A percentile compares a stretch with the other conserved stretches of the same genome.
Evolutionary conservation across 2,797 vertebrate genomes (phyloP).

Genomic region (Eulemur albifrons): DNA sequence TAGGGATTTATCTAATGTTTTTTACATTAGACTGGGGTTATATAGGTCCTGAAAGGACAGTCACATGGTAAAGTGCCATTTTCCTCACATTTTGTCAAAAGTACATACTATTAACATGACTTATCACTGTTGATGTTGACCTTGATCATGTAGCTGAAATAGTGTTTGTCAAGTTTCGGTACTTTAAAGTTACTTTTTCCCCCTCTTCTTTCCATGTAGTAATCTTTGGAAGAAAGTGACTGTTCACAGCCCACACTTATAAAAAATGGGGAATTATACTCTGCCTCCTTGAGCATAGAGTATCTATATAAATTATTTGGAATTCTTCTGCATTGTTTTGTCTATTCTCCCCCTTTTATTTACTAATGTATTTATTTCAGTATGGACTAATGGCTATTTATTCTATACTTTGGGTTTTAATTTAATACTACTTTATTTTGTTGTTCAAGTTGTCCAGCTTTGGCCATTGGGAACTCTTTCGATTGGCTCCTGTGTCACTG

Average conservation of each 20-base stretch:
- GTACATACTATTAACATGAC: not conserved
- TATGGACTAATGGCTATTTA: not conserved
- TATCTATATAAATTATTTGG: not conserved
- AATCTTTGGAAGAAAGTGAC: not conserved
- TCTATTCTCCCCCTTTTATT: not conserved
- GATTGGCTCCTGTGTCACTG: not conserved
- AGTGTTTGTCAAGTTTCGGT: not conserved
- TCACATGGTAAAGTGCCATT: not conserved
- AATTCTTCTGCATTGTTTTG: not conserved
- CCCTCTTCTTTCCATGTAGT: not conserved
- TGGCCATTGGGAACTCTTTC: not conserved
- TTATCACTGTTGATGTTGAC: not conserved
- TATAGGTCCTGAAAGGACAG: not conserved
- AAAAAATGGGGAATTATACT: not conserved
- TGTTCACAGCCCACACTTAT: not conserved
- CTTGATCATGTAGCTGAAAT: not conserved
- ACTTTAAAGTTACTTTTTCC: not conserved
- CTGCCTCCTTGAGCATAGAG: not conserved
- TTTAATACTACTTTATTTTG: not conserved
- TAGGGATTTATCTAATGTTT: not conserved
- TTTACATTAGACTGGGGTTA: not conserved
- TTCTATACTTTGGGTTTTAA: not conserved
- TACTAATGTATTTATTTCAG: not conserved
- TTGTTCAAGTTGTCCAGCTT: not conserved
- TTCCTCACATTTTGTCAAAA: not conserved